Base-by-base conservation (phyloP, 1,140 invertebrate species). In the Brachystomella parvula region DNA sequence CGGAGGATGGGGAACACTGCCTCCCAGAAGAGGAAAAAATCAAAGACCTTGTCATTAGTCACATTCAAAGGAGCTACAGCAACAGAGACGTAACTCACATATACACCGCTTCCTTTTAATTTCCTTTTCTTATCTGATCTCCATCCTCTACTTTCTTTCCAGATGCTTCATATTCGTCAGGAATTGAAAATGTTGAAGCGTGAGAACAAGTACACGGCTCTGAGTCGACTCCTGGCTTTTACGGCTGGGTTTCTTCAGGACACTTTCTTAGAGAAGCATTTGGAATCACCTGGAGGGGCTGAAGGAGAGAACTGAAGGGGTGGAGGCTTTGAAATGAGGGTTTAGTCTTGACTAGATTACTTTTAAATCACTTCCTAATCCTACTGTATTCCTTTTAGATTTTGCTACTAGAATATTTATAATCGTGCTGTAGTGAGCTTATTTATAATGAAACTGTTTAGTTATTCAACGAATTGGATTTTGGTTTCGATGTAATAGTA, bases 141-240 rank as follows among this genome's bases (percentile, higher is more conserved):
- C 26, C 6, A 24, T 56, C 53, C 12, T 39, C 44, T 3, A 62
- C 29, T 44, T 62, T 6, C 44, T 39, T 32, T 24, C 15, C 28
- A 62, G 60, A 62, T 62, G 60, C 60, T 62, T 19, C 60, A 62
- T 26, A 62, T 62, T 47, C 60, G 60, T 29, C 6, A 62, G 28
- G 60, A 62, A 28, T 62, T 62, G 60, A 15, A 26, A 26, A 39
- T 32, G n/a, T 35, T 62, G n/a, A 62, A 62, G 29, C 9, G 39
- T 3, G 39, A 44, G 24, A 62, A 39, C 9, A 62, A 62, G 24
- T 62, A 44, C 33, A 28, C 15, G 15, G 60, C 33, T 12, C 24
- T 62, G 60, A 62, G 44, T 47, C 60, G 60, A 15, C 28, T 62
- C 6, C 30, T 39, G 21, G 24, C 30, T 2, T 62, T 62, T 26